phyloP scores from a whole-genome alignment of 2,888 invertebrate species.

The Trichogramma evanescens region DNA sequence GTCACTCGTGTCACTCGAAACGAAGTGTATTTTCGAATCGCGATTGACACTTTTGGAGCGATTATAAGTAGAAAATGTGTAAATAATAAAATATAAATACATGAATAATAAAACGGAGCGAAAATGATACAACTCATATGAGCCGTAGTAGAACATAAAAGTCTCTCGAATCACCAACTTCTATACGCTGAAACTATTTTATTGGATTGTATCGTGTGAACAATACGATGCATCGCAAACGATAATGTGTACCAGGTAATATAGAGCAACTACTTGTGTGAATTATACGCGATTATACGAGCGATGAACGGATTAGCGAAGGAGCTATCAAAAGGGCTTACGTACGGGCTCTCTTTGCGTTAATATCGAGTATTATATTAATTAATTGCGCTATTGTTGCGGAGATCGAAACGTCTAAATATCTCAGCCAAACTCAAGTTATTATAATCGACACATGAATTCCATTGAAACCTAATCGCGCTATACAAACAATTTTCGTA shows the following conservation, averaged over 20 bases:
- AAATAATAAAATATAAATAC: constrained; percentile 22
- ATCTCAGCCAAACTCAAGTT: constrained; percentile 4
- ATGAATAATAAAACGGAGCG: too few relatives aligned
- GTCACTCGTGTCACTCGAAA: too few relatives aligned
- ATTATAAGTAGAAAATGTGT: constrained; percentile 29
- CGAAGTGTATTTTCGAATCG: neutral
- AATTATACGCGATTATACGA: constrained; percentile 13
- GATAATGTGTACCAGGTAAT: constrained; percentile 28
- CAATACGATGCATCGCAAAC: constrained; percentile 24
- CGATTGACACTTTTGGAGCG: constrained; percentile 1
- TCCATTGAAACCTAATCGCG: neutral
- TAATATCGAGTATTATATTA: too few relatives aligned
- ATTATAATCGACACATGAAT: too few relatives aligned
- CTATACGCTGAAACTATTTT: too few relatives aligned
- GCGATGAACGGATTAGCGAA: too few relatives aligned
- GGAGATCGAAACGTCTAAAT: constrained; percentile 19
- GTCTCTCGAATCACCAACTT: too few relatives aligned
- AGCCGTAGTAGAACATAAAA: too few relatives aligned
- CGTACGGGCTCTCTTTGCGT: too few relatives aligned
- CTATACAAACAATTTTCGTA: constrained; percentile 2
- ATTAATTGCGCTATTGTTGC: neutral
- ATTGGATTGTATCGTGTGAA: constrained; percentile 16
- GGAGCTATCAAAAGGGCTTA: too few relatives aligned
- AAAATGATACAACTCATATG: too few relatives aligned
- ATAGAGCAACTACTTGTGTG: constrained; percentile 28